phyloP scores from a whole-genome alignment of 2,113 vertebrate genomes.

The Zeus faber region DNA sequence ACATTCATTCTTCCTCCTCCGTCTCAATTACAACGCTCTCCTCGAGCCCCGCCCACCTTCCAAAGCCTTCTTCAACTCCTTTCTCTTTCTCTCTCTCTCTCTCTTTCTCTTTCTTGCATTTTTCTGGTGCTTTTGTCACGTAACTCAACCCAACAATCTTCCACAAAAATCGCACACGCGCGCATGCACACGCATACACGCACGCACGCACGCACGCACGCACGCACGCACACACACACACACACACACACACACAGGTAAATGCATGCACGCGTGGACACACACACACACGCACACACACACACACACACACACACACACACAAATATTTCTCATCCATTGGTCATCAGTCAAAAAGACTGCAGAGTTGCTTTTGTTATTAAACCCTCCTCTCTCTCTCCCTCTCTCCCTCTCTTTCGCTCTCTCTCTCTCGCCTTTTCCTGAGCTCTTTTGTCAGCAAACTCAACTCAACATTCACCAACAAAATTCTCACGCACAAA shows the following conservation, averaged over 20 bases:
- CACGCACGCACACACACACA: conserved; percentile 1
- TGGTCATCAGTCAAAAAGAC: too few species aligned
- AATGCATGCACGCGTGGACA: not conserved
- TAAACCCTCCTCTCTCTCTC: conserved; percentile 1
- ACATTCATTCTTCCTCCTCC: not conserved
- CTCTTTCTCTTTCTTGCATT: not conserved
- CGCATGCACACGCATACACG: not conserved
- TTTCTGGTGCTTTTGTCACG: conserved; percentile 17
- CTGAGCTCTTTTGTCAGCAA: too few species aligned
- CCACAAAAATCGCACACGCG: too few species aligned
- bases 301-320: too few species aligned
- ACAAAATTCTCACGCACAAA: too few species aligned
- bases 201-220: not conserved
- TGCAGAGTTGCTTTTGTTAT: not conserved
- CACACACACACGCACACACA: not conserved
- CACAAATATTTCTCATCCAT: too few species aligned
- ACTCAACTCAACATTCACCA: too few species aligned
- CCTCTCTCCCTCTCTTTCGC: not conserved
- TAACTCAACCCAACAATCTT: not conserved
- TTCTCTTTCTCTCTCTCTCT: not conserved
- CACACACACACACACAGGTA: conserved; percentile 2
- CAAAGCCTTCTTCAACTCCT: not conserved
- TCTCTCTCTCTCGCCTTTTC: not conserved
- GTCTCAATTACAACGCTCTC: not conserved
- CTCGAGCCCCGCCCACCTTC: not conserved